Conservation (phyloP, 2,113 vertebrate genomes). For the Phodopus roborovskii region DNA sequence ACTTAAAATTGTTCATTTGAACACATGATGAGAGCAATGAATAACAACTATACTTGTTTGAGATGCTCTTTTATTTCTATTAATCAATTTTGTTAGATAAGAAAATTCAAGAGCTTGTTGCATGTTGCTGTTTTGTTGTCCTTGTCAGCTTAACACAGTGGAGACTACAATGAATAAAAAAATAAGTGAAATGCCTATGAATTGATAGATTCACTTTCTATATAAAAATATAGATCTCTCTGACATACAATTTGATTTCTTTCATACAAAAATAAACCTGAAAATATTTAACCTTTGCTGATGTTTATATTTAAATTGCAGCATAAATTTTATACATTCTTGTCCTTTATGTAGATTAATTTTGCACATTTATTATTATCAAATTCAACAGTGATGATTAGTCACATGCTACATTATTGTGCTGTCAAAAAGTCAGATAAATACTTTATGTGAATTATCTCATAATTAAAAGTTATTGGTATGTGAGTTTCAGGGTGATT, state of each 20-base stretch:
- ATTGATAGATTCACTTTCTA: constrained; percentile 1
- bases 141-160: neutral
- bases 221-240: neutral
- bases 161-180: neutral
- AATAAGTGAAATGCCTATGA: neutral
- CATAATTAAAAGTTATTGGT: neutral
- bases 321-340: neutral
- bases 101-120: neutral
- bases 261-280: neutral
- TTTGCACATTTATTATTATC: neutral
- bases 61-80: neutral
- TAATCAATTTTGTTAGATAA: neutral
- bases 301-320: neutral
- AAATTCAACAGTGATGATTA: neutral
- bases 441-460: neutral
- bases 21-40: neutral
- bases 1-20: neutral
- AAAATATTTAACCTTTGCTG: neutral
- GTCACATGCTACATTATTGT: neutral
- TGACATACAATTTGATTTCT: neutral
- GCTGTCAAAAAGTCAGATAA: neutral
- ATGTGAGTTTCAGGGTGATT: neutral
- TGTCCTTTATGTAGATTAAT: neutral
- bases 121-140: neutral
- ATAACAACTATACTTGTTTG: neutral